Base-by-base conservation (phyloP, 1,140 invertebrate genomes). In the Dendrolimus kikuchii region DNA sequence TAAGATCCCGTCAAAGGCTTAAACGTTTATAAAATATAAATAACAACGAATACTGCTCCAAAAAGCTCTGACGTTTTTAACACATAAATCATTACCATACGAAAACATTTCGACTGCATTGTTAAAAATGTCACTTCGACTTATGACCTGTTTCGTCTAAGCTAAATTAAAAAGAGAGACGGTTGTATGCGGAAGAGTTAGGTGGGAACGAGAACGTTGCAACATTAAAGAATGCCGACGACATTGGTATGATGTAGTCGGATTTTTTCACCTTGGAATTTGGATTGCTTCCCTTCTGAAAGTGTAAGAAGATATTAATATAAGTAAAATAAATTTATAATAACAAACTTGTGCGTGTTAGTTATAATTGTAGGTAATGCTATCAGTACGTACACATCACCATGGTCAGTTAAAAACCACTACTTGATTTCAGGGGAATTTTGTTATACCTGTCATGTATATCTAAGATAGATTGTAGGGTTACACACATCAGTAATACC, bases 1-100 rank as follows among this genome's bases (percentile, higher is more conserved):
- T 59, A 57, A 61, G 53, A 62, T 63, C 57, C 52, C 60, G 57
- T 66, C 66, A 76, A 77, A 77, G 62, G 63, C 58, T 71, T 71
- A 59, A 64, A 23, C 23, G 23, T 23, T 23, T 23, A 23, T 23
- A 64, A 53, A 59, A 59, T 70, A 64, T 74, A 74, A 74, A 77
- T 71, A 74, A 72, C 62, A 65, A 66, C 55, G 54, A 50, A 61
- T 54, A 55, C 55, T 59, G 68, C 58, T 74, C 74, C 60, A 74
- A 78, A 82, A 73, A 60, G 60, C 66, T 64, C 68, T 72, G 66
- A 81, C 70, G 63, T 59, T 72, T 80, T 43, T 81, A 74, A 77
- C 71, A 79, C 80, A 83, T 86, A 86, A 83, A 83, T 86, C 80
- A 86, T 86, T 82, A 82, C 62, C 72, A 83, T 79, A 83, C 79